Evolutionary conservation across 2,113 vertebrate genomes (phyloP).

Genomic region (Tetrao urogallus): DNA sequence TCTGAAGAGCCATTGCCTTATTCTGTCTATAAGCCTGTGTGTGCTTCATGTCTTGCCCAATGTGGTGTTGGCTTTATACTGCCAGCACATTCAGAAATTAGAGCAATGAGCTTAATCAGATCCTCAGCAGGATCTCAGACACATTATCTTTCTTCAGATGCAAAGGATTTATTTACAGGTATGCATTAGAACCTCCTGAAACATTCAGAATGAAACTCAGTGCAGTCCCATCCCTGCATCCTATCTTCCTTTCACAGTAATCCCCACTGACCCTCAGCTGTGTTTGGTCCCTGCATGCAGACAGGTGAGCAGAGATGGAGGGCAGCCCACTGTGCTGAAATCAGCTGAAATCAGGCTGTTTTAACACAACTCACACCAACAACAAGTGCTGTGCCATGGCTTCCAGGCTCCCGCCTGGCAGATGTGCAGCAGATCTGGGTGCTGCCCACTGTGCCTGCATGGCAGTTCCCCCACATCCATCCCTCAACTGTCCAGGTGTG

Average conservation of each 20-base stretch:
- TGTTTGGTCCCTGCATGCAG: neutral
- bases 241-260: neutral
- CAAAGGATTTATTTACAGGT: neutral
- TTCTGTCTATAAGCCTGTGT: neutral
- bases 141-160: neutral
- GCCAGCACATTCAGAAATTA: neutral
- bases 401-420: neutral
- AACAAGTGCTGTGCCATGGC: neutral
- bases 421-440: accelerated
- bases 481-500: too few species aligned
- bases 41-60: neutral
- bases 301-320: neutral
- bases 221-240: neutral
- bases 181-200: neutral
- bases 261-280: neutral
- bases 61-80: neutral
- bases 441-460: accelerated
- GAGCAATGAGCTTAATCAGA: neutral
- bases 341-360: neutral
- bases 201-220: neutral
- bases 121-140: neutral
- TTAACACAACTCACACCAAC: neutral
- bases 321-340: too few species aligned
- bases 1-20: neutral
- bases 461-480: neutral